These are phyloP conservation scores for Mimumesa dahlbomi DNA, from an alignment of 2,888 invertebrate genomes.

Conservation along the genomic window DNA sequence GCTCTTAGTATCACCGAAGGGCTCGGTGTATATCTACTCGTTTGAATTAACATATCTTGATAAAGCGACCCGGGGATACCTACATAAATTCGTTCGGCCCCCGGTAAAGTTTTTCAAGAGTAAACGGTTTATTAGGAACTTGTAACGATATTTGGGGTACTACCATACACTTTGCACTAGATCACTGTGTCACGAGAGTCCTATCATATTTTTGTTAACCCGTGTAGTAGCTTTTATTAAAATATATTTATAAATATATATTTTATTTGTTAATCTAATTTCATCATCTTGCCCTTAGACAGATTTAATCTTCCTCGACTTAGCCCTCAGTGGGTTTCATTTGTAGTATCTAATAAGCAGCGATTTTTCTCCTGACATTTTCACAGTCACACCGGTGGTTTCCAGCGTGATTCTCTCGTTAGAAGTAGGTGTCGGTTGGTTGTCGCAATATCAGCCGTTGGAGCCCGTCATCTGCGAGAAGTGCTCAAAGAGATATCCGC, in stretches of 20 bases:
- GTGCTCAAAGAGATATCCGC: slow-evolving; percentile 76
- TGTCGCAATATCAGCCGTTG: slow-evolving; percentile 69
- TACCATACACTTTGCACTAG: too few relatives aligned
- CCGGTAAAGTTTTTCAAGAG: slow-evolving; percentile 5
- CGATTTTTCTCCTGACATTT: slow-evolving; percentile 37
- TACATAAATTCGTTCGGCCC: slow-evolving; percentile 33
- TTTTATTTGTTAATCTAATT: too few relatives aligned
- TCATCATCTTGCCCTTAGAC: too few relatives aligned
- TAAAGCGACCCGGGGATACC: slow-evolving; percentile 36
- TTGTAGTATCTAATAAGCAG: slow-evolving; percentile 16
- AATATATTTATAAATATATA: too few relatives aligned
- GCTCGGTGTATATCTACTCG: slow-evolving; percentile 23
- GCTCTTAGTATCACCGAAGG: slow-evolving; percentile 42
- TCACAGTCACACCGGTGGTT: slow-evolving; percentile 2
- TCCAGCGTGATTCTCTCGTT: slow-evolving; percentile 35
- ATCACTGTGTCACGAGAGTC: too few relatives aligned
- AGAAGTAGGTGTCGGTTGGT: slow-evolving; percentile 54
- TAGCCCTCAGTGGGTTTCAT: slow-evolving; percentile 30
- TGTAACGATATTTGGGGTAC: too few relatives aligned
- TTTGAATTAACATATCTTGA: slow-evolving; percentile 64
- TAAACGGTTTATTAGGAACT: slow-evolving; percentile 11
- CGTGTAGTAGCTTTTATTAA: too few relatives aligned
- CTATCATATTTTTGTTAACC: too few relatives aligned
- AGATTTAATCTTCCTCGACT: too few relatives aligned
- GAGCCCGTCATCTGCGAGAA: slow-evolving; percentile 75